Evolutionary conservation across 2,113 vertebrate species (phyloP), one percentile per base, ranked within the genome.

Genomic region (Lophius piscatorius): DNA sequence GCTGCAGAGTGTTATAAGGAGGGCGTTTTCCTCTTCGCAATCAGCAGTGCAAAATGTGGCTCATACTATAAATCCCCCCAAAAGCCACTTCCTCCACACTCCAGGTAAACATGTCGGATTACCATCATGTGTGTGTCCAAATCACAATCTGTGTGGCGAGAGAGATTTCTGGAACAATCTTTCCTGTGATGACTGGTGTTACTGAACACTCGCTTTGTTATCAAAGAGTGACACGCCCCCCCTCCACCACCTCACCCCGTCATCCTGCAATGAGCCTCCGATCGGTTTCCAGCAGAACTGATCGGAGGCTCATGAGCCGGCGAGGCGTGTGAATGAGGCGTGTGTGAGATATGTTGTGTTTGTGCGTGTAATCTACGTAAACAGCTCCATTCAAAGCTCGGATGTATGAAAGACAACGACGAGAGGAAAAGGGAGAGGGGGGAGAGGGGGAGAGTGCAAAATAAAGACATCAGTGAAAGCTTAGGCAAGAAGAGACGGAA

Each of bases 181-280:
- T 63, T 54, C 33, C 31, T 34, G 24, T 60, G 61, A 82, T 78
- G 72, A 81, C 59, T 6, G 46, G 72, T 36, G 73, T 79, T 80
- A 80, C 60, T 35, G 47, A 70, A 31, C 40, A 39, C 63, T 7
- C 33, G 76, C 54, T 52, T 22, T 58, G 74, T 66, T 64, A 76
- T 87, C 80, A 85, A 83, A 87, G 78, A 73, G 41, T 7, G 36
- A 28, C 71, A 51, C 42, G 39, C 45, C 62, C 29, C 23, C 5
- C 49, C 40, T 13, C 45, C 40, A 40, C 41, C 55, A 33, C 58
- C 56, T 45, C 63, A 14, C 60, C 46, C 55, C 58, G 35, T 17
- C 65, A 51, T 51, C 46, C 57, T 46, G 60, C 52, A 39, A 57
- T 31, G 36, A 64, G 69, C 55, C 76, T 80, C 82, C 81, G 79